A percentile compares a stretch with the other conserved stretches of the same genome.
Evolutionary conservation across 2,888 invertebrate genomes (phyloP).

Genomic region (Synergus itoensis): DNA sequence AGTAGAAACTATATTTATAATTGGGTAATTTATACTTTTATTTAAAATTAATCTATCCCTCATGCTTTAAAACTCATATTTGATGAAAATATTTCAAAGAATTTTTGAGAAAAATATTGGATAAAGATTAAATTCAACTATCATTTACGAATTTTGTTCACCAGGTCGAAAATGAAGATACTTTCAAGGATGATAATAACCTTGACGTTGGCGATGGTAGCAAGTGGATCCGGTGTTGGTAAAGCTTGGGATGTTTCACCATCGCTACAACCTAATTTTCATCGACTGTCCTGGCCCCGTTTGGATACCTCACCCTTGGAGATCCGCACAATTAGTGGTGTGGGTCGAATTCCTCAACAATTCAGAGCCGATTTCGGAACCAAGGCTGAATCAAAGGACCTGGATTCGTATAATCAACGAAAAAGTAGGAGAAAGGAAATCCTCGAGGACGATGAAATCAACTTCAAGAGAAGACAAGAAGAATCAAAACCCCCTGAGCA

Average conservation of each 20-base stretch:
- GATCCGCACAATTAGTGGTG: conserved; percentile 65
- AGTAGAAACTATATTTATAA: not conserved
- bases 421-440: not conserved
- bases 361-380: not conserved
- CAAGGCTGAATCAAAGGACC: conserved; percentile 25
- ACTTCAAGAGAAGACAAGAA: not conserved
- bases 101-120: no score
- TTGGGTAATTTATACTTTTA: not conserved
- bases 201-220: conserved; percentile 50
- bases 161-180: conserved; percentile 45
- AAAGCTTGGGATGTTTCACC: conserved; percentile 70
- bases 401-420: not conserved
- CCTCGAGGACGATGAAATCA: not conserved
- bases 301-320: conserved; percentile 67
- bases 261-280: conserved; percentile 58
- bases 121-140: no score
- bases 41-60: conserved; percentile 6
- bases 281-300: conserved; percentile 63
- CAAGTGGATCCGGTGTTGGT: conserved; percentile 62
- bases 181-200: conserved; percentile 41
- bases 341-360: conserved; percentile 55
- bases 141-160: conserved; percentile 10
- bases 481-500: not conserved
- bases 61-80: not conserved
- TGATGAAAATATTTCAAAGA: not conserved